Percentiles rank a stretch among this genome's conserved stretches.
phyloP scores from a whole-genome alignment of 2,888 invertebrate genomes.

The Phaonia tiefii region DNA sequence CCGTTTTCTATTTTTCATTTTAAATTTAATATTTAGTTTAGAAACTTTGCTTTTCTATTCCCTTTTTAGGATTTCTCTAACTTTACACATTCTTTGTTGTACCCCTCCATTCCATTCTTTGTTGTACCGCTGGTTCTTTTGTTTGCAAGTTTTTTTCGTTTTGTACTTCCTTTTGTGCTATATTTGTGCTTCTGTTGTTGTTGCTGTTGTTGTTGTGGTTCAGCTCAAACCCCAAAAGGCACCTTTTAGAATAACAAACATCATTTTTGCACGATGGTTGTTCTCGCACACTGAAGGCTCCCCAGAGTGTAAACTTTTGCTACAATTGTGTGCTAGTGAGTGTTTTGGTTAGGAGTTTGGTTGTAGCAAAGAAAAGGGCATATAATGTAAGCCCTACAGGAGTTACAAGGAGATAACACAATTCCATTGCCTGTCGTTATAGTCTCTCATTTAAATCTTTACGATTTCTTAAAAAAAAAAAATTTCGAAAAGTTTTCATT shows the following conservation, averaged over 20 bases:
- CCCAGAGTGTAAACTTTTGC: slow-evolving; percentile 30
- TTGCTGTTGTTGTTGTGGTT: slow-evolving; percentile 12
- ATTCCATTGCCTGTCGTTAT: no score
- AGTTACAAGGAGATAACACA: no score
- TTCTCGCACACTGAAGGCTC: slow-evolving; percentile 17
- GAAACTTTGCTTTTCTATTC: slow-evolving; percentile 13
- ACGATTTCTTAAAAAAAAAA: no score
- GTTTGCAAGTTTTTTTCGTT: slow-evolving; percentile 38
- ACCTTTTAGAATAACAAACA: slow-evolving; percentile 28
- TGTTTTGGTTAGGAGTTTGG: no score
- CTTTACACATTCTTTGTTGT: no score
- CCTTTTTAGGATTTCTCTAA: no score
- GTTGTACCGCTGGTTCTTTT: neutral
- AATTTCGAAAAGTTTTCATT: no score
- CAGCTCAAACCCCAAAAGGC: slow-evolving; percentile 14
- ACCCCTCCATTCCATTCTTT: no score
- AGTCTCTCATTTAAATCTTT: no score
- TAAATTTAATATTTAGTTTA: slow-evolving; percentile 25
- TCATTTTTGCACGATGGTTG: slow-evolving; percentile 10
- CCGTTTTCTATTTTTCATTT: slow-evolving; percentile 13
- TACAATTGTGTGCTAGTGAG: no score
- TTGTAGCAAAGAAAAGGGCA: no score
- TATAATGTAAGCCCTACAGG: no score
- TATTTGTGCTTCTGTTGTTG: slow-evolving; percentile 21
- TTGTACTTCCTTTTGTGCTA: slow-evolving; percentile 50